Base-by-base conservation (phyloP, 2,888 invertebrate genomes). In the Homarus gammarus region DNA sequence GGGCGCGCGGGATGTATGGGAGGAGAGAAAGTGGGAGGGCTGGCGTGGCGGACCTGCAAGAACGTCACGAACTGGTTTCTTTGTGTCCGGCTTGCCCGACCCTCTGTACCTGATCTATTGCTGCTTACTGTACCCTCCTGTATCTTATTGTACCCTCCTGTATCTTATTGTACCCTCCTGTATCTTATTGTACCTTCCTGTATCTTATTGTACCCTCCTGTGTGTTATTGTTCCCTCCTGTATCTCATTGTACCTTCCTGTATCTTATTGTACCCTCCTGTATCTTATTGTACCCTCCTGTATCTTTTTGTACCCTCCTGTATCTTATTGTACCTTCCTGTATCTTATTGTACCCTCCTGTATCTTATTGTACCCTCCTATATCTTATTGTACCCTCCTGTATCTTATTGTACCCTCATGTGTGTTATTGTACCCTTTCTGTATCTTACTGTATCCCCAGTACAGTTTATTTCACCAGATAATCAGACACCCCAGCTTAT, bases 11-110 rank as follows among this genome's bases (percentile, higher is more conserved):
- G 27, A 77, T 77, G 75, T 77, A 77, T 77, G 75, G 75, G 75
- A 77, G 75, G 44, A 77, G 75, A 18, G 75, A 77, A 77, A 38
- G 75, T 77, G n/a, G n/a, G n/a, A n/a, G n/a, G n/a, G n/a, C n/a
- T n/a, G n/a, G 72, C 22, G 22, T 12, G 83, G 72, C 40, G 51
- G 64, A 64, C 56, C 27, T 61, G 81, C 81, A 81, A n/a, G n/a
- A 36, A 10, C 83, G 83, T 83, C 83, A 83, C 83, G 83, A 83
- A 83, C 83, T 83, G 72, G 83, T 83, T 83, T 51, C 83, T 83
- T 83, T 83, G 83, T 83, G 64, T 83, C 72, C 64, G 83, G 72
- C 27, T n/a, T 6, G 22, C 64, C 27, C n/a, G 27, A 64, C 64
- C 64, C 22, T 64, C 64, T 27, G n/a, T 64, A 64, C 64, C 27